phyloP scores from a whole-genome alignment of 2,113 vertebrate genomes.

The Microcebus jonahi region DNA sequence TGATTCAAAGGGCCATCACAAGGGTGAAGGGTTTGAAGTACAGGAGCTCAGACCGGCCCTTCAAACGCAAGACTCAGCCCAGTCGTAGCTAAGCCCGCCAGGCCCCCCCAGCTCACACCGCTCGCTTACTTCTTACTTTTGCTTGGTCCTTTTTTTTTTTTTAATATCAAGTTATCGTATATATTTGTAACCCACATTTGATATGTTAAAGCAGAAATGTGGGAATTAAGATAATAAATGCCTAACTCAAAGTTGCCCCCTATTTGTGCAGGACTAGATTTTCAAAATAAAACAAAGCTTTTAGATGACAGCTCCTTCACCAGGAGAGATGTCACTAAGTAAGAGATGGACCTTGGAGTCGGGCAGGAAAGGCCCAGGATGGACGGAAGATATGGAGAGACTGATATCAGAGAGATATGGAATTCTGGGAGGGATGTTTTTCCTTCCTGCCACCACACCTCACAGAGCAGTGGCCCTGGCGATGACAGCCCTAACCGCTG shows the following conservation, averaged over 20 bases:
- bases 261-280: not conserved
- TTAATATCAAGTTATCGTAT: not conserved
- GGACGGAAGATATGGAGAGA: fast-evolving
- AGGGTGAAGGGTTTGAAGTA: not conserved
- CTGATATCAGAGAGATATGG: fast-evolving
- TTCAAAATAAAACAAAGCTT: not conserved
- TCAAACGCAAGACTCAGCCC: not conserved
- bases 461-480: fast-evolving
- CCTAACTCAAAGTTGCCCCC: no score
- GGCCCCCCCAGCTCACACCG: not conserved
- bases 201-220: not conserved
- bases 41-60: not conserved
- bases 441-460: not conserved
- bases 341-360: fast-evolving
- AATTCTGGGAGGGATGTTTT: not conserved
- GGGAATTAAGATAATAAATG: not conserved
- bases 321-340: not conserved
- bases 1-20: not conserved
- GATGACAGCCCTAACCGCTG: not conserved
- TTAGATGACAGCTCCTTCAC: no score
- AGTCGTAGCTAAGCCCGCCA: fast-evolving
- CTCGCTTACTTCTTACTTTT: not conserved
- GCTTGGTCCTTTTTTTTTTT: not conserved
- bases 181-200: not conserved
- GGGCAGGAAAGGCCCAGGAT: not conserved